A percentile compares a stretch with the other conserved stretches of the same genome.
Evolutionary conservation across 1,140 invertebrate genomes (phyloP).

Genomic region (Drosophila orena): DNA sequence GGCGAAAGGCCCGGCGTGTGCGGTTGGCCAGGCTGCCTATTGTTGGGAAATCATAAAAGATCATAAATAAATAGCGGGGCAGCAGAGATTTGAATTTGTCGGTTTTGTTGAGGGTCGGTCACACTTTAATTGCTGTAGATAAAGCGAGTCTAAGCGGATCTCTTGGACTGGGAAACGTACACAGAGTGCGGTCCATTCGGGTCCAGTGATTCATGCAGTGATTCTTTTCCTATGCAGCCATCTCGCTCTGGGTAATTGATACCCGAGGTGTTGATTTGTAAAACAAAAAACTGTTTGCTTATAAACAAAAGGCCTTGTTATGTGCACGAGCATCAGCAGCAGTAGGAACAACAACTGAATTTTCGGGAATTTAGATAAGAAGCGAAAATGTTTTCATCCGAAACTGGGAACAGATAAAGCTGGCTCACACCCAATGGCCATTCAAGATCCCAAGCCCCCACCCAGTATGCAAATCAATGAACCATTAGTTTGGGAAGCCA

Average conservation of each 20-base stretch:
- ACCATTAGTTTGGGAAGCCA: slow-evolving; percentile 16
- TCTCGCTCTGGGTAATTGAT: slow-evolving; percentile 64
- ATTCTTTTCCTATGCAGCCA: background rate
- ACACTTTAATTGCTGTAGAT: slow-evolving; percentile 81
- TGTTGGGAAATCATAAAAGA: slow-evolving; percentile 74
- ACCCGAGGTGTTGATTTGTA: slow-evolving; percentile 80
- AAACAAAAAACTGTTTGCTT: slow-evolving; percentile 80
- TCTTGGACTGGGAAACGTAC: slow-evolving; percentile 58
- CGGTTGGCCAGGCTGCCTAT: slow-evolving; percentile 65
- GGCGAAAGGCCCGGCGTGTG: slow-evolving; percentile 62
- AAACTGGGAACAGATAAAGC: slow-evolving; percentile 30
- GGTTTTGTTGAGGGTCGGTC: slow-evolving; percentile 56
- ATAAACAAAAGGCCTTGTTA: slow-evolving; percentile 74
- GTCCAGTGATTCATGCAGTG: slow-evolving; percentile 54
- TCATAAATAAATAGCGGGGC: slow-evolving; percentile 76
- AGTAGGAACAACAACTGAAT: slow-evolving; percentile 62
- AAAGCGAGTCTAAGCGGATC: slow-evolving; percentile 71
- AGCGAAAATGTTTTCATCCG: slow-evolving; percentile 59
- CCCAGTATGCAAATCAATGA: slow-evolving; percentile 56
- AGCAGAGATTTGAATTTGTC: slow-evolving; percentile 56
- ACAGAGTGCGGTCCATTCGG: slow-evolving; percentile 31
- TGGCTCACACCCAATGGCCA: slow-evolving; percentile 15
- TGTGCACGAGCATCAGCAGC: slow-evolving; percentile 41
- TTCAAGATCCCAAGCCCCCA: background rate
- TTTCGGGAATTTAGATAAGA: slow-evolving; percentile 80